Base-by-base conservation (phyloP, 2,113 vertebrate genomes). In the Rhinopomastus cyanomelas region DNA sequence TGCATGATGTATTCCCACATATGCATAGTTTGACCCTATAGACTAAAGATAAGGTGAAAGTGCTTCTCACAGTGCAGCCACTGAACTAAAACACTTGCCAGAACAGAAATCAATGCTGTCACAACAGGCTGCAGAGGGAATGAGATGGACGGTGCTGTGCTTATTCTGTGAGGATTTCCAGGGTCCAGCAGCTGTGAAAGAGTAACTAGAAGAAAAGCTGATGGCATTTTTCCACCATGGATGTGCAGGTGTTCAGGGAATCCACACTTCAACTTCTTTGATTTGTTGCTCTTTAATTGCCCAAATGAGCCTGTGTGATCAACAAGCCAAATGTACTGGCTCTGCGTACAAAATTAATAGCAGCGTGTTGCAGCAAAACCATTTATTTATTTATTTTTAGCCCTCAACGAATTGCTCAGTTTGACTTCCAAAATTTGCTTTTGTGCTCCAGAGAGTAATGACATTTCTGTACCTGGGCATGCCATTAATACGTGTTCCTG, bases 41-140 rank as follows among this genome's bases (percentile, higher is more conserved):
- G 84, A 80, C 22, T 76, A 17, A 81, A 87, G 18, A 93, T 55
- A 93, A 93, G 90, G 36, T 37, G 75, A 89, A 71, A 90, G 62
- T 2, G 6, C 36, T 81, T 92, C 87, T 92, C 36, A 76, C 73
- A 42, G 20, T 62, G 42, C 67, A 90, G 78, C 85, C 62, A 53
- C 60, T 85, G 81, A 87, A 65, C 87, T 78, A 93, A 79, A 42
- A 42, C 27, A 61, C 55, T 95, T 89, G 32, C 42, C 78, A 61
- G 89, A 87, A 4, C 27, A 90, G n/a, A 67, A 56, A 75, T 52
- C 81, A 84, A 27, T 62, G 42, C 75, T 93, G 51, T 87, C 84
- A 73, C 67, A 79, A 51, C 29, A 49, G 30, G 32, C 30, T 90
- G 78, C 48, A 71, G 39, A 19, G 84, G 49, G 81, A 88, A 78